Base-by-base conservation (phyloP, 2,888 invertebrate species). In the Drosophila siamana region DNA sequence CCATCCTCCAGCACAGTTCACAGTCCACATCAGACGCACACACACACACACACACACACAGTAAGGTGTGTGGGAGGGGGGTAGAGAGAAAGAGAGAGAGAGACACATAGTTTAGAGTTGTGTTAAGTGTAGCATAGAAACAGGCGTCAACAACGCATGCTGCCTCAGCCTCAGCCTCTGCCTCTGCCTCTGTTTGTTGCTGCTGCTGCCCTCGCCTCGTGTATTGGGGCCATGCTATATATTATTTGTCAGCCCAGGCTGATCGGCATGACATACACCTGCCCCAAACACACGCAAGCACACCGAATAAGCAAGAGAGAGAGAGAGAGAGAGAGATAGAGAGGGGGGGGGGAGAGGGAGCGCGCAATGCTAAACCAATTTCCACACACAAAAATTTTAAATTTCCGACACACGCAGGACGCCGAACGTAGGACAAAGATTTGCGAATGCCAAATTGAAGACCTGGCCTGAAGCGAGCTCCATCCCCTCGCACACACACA, bases 341-440 rank as follows among this genome's bases (percentile, higher is more conserved):
- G 52, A 4, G n/a, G n/a, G n/a, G 9, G 13, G 65, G 13, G 41
- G 7, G 43, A 30, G 41, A 4, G 51, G 36, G 59, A 48, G 41
- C 38, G 41, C 41, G 56, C 52, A 80, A 69, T 68, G 78, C 67
- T 80, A 83, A 84, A 86, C 84, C 83, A 86, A 84, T 84, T 83
- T 83, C 86, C 74, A 73, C 82, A 78, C 48, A 80, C 69, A 71
- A 65, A 70, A 74, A 86, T 83, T 85, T 86, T 86, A 85, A 85
- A 85, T 85, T 85, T 85, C 80, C 81, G 74, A 73, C 68, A 64
- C 66, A 61, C 44, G 26, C 50, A 33, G 57, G 63, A 72, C 59
- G 41, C 30, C 16, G 41, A 40, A 40, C 41, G 52, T 61, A 56
- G 56, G 38, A 63, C 69, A 68, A 71, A 77, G 81, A 86, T 81